Conservation (phyloP, 2,797 vertebrate genomes). For the Karalla daura region DNA sequence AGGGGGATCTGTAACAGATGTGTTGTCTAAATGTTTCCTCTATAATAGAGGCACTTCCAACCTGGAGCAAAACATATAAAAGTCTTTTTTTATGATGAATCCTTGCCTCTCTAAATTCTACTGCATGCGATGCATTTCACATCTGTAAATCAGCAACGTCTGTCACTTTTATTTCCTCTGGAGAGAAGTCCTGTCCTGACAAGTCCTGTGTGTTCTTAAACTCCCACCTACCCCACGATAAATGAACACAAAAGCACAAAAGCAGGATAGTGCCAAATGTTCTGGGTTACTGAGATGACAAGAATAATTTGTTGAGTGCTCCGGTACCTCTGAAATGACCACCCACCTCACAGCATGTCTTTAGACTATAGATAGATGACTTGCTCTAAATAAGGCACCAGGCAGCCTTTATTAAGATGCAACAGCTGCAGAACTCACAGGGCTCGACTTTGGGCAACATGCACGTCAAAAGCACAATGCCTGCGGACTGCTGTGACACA, state of each 20-base stretch:
- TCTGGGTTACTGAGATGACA: background rate
- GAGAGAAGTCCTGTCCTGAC: background rate
- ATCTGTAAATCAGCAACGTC: slow-evolving; percentile 5
- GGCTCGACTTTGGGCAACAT: slow-evolving; percentile 9
- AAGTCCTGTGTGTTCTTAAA: background rate
- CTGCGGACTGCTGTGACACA: slow-evolving; percentile 20
- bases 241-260: slow-evolving; percentile 14
- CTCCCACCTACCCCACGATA: background rate
- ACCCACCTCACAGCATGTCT: background rate
- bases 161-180: background rate
- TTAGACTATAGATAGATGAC: slow-evolving; percentile 10
- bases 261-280: background rate
- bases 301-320: background rate
- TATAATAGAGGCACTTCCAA: background rate
- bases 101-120: background rate
- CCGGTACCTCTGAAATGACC: background rate
- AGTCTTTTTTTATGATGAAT: slow-evolving; percentile 6
- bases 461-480: slow-evolving; percentile 26
- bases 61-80: background rate
- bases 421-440: slow-evolving; percentile 12
- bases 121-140: background rate
- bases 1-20: background rate
- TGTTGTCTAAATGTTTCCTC: background rate
- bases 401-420: slow-evolving; percentile 23
- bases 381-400: slow-evolving; percentile 19